Percentiles rank a stretch among this genome's conserved stretches.
These are phyloP conservation scores for Drosophila eugracilis DNA, from an alignment of 1,140 invertebrate species.

Conservation along the genomic window DNA sequence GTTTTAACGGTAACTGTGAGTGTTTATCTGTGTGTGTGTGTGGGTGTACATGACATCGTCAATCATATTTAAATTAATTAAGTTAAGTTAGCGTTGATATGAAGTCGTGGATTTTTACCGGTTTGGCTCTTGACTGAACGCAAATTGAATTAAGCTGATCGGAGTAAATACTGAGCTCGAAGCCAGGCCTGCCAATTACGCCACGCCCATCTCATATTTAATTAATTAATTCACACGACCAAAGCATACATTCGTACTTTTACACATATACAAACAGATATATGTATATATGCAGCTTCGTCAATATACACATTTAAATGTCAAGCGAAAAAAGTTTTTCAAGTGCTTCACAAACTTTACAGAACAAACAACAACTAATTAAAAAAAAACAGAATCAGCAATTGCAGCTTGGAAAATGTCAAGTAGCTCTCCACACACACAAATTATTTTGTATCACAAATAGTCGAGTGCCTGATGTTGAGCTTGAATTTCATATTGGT, in stretches of 20 bases:
- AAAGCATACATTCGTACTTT: constrained; percentile 7
- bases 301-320: constrained; percentile 55
- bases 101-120: constrained; percentile 31
- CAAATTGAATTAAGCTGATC: constrained; percentile 58
- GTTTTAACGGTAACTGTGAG: too few species aligned
- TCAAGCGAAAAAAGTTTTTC: constrained; percentile 53
- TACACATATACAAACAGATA: background rate
- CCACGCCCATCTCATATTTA: constrained; percentile 38
- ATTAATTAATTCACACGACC: constrained; percentile 60
- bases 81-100: constrained; percentile 39
- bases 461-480: constrained; percentile 3
- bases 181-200: constrained; percentile 17
- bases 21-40: too few species aligned
- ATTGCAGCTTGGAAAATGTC: constrained; percentile 39
- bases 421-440: constrained; percentile 25
- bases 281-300: too few species aligned
- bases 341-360: constrained; percentile 61
- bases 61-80: constrained; percentile 76
- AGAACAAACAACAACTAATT: constrained; percentile 61
- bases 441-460: constrained; percentile 41
- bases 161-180: constrained; percentile 34
- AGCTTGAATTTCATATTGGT: constrained; percentile 4
- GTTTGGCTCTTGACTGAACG: constrained; percentile 20
- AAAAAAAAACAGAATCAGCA: constrained; percentile 31
- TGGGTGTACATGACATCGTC: constrained; percentile 25